A percentile compares a stretch with the other conserved stretches of the same genome.
Conservation (phyloP, 2,113 vertebrate species). For the Eubucco bourcierii region DNA sequence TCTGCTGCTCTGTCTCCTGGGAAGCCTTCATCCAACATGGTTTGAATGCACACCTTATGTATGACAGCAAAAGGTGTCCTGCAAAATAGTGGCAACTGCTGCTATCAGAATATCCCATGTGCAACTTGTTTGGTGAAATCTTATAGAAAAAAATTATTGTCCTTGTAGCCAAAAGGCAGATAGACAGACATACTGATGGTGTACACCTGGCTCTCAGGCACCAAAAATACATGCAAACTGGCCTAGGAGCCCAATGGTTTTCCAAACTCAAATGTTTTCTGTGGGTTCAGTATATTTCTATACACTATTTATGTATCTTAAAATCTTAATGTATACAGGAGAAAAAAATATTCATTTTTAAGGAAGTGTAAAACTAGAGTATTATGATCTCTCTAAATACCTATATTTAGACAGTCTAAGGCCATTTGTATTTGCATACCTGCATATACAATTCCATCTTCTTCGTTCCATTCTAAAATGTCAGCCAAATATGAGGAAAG, state of each 20-base stretch:
- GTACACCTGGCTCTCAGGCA: not conserved
- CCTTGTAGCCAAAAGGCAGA: not conserved
- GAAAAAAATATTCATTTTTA: not conserved
- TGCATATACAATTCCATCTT: not conserved
- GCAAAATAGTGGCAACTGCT: not conserved
- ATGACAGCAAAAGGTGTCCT: not conserved
- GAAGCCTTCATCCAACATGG: not conserved
- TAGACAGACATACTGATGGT: not conserved
- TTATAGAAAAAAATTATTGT: not conserved
- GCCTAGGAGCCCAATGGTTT: not conserved
- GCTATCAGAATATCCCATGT: not conserved
- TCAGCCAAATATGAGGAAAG: not conserved
- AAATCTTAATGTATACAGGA: not conserved
- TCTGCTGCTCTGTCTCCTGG: not conserved
- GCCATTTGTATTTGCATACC: not conserved
- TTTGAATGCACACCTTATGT: not conserved
- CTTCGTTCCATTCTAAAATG: not conserved
- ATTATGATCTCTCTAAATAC: not conserved
- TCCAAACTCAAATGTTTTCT: not conserved
- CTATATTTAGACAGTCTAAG: not conserved
- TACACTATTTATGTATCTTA: not conserved
- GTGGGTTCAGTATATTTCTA: not conserved
- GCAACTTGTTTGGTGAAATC: not conserved
- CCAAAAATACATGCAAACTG: not conserved
- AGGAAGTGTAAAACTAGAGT: not conserved